Evolutionary conservation across 2,888 invertebrate species (phyloP), one percentile per base, ranked within the genome.

Genomic region (Electrophaes corylata): DNA sequence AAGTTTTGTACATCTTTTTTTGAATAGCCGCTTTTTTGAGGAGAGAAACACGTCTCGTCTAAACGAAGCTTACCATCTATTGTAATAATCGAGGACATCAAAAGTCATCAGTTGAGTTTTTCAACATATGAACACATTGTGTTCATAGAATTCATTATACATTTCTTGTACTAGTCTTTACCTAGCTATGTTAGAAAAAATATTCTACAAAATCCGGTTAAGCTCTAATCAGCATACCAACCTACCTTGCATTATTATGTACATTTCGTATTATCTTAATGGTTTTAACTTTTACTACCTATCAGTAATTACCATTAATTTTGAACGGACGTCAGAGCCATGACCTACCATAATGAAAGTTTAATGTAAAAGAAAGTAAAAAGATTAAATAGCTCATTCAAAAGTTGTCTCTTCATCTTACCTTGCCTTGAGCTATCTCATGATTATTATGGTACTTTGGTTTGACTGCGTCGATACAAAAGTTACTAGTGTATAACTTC

Each of bases 191-290:
- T 29, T 37, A 16, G n/a, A 16, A 14, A 8, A 12, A 6, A 4
- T 14, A 14, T 23, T 41, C 41, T 12, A n/a, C 33, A 23, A 31
- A 50, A 10, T 12, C 40, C 19, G 12, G 8, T 55, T 35, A 26
- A 46, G n/a, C 14, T 37, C 35, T 44, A 29, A 49, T 49, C 31
- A 56, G 39, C 39, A 12, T 59, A 55, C 55, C n/a, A n/a, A n/a
- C n/a, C n/a, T 55, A 47, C 31, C 37, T 62, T 66, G 57, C 58
- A 64, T 70, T 68, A 71, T 75, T 73, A 48, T 0, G 23, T 31
- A 68, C 62, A 64, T 66, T 60, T 67, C 62, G 62, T 65, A 57
- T 83, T 81, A 84, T 84, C 84, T 82, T 72, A 81, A 81, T 78
- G 70, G 61, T 69, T 68, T 71, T 73, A 67, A 76, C 79, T 81